phyloP scores from a whole-genome alignment of 2,888 invertebrate species.

The Tetanocera ferruginea region DNA sequence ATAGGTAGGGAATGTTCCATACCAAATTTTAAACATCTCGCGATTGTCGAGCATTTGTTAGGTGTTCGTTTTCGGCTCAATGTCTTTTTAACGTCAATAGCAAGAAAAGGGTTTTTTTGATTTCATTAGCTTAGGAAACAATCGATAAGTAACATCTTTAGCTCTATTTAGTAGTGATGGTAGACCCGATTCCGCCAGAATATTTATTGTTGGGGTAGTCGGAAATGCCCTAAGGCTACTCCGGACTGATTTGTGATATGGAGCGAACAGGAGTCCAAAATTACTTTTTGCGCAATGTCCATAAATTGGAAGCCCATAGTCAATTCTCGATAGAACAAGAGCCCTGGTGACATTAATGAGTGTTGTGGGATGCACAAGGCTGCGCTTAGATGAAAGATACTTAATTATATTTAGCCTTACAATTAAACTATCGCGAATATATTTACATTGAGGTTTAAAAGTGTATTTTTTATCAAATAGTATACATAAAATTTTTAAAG shows the following conservation, averaged over 20 bases:
- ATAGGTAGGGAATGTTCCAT: not conserved
- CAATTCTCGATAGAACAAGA: not conserved
- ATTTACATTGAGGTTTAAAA: too few species aligned
- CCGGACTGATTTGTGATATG: not conserved
- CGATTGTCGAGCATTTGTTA: not conserved
- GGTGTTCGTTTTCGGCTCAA: not conserved
- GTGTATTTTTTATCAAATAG: not conserved
- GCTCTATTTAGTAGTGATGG: not conserved
- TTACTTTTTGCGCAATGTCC: not conserved
- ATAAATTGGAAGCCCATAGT: not conserved
- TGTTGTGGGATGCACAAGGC: not conserved
- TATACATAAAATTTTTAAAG: not conserved
- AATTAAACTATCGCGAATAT: too few species aligned
- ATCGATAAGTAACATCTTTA: not conserved
- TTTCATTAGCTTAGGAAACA: not conserved
- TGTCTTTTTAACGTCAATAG: too few species aligned
- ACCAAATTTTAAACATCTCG: not conserved
- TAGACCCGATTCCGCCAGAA: not conserved
- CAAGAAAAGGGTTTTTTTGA: not conserved
- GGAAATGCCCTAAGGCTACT: not conserved
- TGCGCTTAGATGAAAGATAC: too few species aligned
- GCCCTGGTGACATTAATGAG: not conserved
- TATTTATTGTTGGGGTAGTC: not conserved
- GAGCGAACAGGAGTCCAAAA: not conserved
- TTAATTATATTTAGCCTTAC: too few species aligned